phyloP scores from a whole-genome alignment of 2,797 vertebrate genomes.

The Dicrostonyx torquatus region DNA sequence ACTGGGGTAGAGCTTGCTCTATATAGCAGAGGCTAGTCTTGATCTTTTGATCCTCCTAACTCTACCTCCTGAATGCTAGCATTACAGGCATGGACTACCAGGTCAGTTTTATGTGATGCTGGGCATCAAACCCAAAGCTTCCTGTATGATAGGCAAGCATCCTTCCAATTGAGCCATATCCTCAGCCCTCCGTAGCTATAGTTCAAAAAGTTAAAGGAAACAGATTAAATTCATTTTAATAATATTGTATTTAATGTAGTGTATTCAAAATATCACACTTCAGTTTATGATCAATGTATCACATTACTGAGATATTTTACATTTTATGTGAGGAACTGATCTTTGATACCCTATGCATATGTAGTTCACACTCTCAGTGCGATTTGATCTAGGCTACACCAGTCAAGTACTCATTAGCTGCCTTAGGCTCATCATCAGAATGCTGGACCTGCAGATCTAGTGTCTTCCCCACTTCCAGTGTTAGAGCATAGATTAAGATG shows the following conservation, averaged over 20 bases:
- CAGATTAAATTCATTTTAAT: background rate
- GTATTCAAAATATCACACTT: background rate
- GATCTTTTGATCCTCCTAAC: background rate
- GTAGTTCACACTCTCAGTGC: background rate
- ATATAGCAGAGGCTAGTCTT: background rate
- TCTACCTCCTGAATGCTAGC: background rate
- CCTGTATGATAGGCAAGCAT: background rate
- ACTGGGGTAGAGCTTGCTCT: background rate
- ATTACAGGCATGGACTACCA: background rate
- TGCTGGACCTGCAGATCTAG: background rate
- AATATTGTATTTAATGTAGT: background rate
- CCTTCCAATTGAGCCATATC: background rate
- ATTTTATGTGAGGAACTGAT: background rate
- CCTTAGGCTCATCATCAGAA: background rate
- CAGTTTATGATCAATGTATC: background rate
- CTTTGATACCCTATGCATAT: background rate
- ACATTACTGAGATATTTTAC: background rate
- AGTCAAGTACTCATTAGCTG: background rate
- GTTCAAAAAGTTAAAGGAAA: background rate
- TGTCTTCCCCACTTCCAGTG: background rate
- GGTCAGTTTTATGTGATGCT: background rate
- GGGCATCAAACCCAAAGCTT: background rate
- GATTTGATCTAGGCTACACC: background rate
- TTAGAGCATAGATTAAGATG: background rate
- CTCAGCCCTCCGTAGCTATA: background rate